Conservation (phyloP, 2,888 invertebrate species). For the Volucella inanis region DNA sequence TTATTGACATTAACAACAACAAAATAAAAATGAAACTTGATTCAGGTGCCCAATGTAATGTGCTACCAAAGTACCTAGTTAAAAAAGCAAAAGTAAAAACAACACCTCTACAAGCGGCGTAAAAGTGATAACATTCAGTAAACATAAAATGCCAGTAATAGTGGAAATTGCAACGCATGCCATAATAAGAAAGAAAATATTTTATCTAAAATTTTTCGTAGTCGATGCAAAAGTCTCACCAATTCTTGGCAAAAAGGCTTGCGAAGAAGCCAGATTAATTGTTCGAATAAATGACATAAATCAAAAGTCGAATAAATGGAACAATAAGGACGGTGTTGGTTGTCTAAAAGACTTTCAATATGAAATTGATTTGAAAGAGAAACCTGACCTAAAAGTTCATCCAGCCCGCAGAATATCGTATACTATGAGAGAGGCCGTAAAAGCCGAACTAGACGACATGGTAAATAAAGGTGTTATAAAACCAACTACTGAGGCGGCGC, state of each 20-base stretch:
- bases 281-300: background rate
- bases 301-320: background rate
- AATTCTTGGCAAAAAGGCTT: slow-evolving; percentile 14
- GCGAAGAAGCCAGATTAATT: background rate
- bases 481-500: slow-evolving; percentile 61
- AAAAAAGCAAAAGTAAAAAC: too few species aligned
- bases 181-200: too few species aligned
- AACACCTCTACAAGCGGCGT: too few species aligned
- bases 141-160: too few species aligned
- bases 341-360: slow-evolving; percentile 56
- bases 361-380: slow-evolving; percentile 39
- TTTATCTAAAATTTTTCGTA: too few species aligned
- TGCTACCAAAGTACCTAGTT: too few species aligned
- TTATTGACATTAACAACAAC: too few species aligned
- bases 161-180: too few species aligned
- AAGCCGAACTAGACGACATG: slow-evolving; percentile 63
- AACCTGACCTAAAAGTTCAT: slow-evolving; percentile 25
- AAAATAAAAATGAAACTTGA: too few species aligned
- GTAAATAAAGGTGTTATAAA: slow-evolving; percentile 43
- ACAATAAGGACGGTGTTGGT: background rate
- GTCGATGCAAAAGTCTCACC: too few species aligned
- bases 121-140: too few species aligned
- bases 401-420: slow-evolving; percentile 56
- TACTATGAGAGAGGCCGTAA: slow-evolving; percentile 57
- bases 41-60: too few species aligned